Conservation (phyloP, 2,888 invertebrate genomes). For the Aphelenchoides bicaudatus region DNA sequence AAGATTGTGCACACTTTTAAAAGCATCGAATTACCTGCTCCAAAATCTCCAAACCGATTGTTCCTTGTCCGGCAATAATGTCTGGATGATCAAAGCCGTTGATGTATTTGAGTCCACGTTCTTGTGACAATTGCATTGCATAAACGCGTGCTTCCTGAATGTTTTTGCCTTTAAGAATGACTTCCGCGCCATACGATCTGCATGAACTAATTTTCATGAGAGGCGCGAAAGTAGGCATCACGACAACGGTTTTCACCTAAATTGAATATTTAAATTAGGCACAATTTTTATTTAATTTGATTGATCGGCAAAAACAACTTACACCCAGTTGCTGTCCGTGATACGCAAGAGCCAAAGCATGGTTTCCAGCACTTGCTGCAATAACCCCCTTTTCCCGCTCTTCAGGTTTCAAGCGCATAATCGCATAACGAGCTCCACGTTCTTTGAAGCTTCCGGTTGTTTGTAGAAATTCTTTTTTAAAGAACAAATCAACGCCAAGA, state of each 20-base stretch:
- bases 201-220: slow-evolving; percentile 92
- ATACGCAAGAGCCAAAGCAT: slow-evolving; percentile 79
- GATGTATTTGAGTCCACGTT: slow-evolving; percentile 74
- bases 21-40: slow-evolving; percentile 69
- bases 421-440: slow-evolving; percentile 77
- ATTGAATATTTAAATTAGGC: too few relatives aligned
- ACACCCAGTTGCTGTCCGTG: slow-evolving; percentile 73
- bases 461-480: slow-evolving; percentile 90
- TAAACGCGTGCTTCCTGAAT: slow-evolving; percentile 59
- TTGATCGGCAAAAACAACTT: too few relatives aligned
- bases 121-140: slow-evolving; percentile 74
- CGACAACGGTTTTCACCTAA: too few relatives aligned
- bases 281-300: too few relatives aligned
- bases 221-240: slow-evolving; percentile 91
- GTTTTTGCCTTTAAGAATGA: slow-evolving; percentile 72
- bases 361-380: slow-evolving; percentile 71
- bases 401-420: slow-evolving; percentile 29
- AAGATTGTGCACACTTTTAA: neutral
- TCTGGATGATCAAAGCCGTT: slow-evolving; percentile 93
- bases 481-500: slow-evolving; percentile 79
- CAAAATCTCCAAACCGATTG: slow-evolving; percentile 83
- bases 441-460: slow-evolving; percentile 95
- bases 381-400: slow-evolving; percentile 43
- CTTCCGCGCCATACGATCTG: slow-evolving; percentile 76
- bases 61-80: slow-evolving; percentile 91